Percentiles rank a stretch among this genome's conserved stretches.
Conservation (phyloP, 2,797 vertebrate species). For the Sebastes hopkinsi region DNA sequence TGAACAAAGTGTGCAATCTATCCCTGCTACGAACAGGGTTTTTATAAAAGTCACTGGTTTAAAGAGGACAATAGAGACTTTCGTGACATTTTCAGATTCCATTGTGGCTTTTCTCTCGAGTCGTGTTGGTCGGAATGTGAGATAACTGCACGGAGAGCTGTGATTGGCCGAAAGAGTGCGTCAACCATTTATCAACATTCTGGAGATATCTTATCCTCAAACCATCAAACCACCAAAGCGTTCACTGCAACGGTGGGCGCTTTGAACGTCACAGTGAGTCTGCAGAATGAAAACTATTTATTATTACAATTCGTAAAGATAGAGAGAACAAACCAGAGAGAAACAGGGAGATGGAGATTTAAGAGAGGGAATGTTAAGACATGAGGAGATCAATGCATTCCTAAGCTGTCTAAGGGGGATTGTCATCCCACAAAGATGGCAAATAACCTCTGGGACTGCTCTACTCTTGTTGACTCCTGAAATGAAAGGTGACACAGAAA, state of each 20-base stretch:
- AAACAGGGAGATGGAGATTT: slow-evolving; percentile 19
- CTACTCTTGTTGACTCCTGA: slow-evolving; percentile 72
- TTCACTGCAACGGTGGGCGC: not conserved
- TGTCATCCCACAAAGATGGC: slow-evolving; percentile 64
- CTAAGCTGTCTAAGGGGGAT: slow-evolving; percentile 58
- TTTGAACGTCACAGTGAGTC: slow-evolving; percentile 5
- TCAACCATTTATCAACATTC: slow-evolving; percentile 37
- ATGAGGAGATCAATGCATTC: slow-evolving; percentile 81
- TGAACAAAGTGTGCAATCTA: not conserved
- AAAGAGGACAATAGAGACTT: not conserved
- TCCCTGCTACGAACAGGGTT: not conserved
- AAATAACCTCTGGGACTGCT: slow-evolving; percentile 77
- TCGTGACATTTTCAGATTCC: not conserved
- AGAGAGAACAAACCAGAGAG: slow-evolving; percentile 5
- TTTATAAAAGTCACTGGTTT: not conserved
- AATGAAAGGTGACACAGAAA: slow-evolving; percentile 76
- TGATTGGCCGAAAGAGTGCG: not conserved
- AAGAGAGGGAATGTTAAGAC: slow-evolving; percentile 60
- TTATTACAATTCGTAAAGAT: slow-evolving; percentile 9
- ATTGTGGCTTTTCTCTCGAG: not conserved
- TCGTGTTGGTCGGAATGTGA: slow-evolving; percentile 40
- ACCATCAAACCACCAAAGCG: slow-evolving; percentile 23
- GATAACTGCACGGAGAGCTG: slow-evolving; percentile 27
- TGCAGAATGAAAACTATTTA: slow-evolving; percentile 27
- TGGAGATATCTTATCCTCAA: slow-evolving; percentile 47